These are phyloP conservation scores for Euwallacea similis DNA, from an alignment of 1,140 invertebrate species.

Conservation along the genomic window DNA sequence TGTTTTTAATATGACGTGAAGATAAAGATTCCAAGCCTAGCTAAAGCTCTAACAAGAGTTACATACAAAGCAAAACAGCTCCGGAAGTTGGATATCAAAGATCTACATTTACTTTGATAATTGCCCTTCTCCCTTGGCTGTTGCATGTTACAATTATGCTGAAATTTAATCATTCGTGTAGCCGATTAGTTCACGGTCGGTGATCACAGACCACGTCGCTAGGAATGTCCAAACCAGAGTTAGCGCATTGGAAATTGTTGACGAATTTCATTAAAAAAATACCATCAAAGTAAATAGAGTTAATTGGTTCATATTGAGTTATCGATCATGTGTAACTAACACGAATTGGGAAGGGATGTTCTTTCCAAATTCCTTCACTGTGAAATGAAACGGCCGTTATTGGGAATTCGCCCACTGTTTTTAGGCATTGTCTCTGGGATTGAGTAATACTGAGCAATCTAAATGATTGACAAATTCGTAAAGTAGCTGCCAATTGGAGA, in stretches of 20 bases:
- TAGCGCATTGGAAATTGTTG: constrained; percentile 54
- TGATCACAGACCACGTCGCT: constrained; percentile 53
- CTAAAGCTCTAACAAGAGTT: constrained; percentile 19
- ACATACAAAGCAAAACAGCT: constrained; percentile 24
- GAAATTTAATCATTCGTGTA: constrained; percentile 56
- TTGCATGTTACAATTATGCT: constrained; percentile 54
- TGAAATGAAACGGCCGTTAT: too few relatives aligned
- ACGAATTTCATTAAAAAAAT: constrained; percentile 50
- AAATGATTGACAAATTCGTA: too few relatives aligned
- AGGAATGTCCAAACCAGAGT: constrained; percentile 53
- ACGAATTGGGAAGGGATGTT: neutral
- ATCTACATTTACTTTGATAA: constrained; percentile 45
- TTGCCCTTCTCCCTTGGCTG: constrained; percentile 45
- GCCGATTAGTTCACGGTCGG: constrained; percentile 52
- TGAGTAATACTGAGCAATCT: too few relatives aligned
- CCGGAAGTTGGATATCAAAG: constrained; percentile 42
- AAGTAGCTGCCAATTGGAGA: too few relatives aligned
- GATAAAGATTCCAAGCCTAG: too few relatives aligned
- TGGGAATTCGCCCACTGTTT: too few relatives aligned
- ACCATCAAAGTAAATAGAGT: constrained; percentile 49
- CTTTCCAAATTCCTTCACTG: constrained; percentile 16
- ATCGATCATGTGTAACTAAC: constrained; percentile 46
- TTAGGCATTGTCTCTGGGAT: too few relatives aligned
- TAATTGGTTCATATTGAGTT: constrained; percentile 44
- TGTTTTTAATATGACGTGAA: too few relatives aligned